A percentile compares a stretch with the other conserved stretches of the same genome.
Evolutionary conservation across 2,113 vertebrate genomes (phyloP).

Genomic region (Pangasianodon hypophthalmus): DNA sequence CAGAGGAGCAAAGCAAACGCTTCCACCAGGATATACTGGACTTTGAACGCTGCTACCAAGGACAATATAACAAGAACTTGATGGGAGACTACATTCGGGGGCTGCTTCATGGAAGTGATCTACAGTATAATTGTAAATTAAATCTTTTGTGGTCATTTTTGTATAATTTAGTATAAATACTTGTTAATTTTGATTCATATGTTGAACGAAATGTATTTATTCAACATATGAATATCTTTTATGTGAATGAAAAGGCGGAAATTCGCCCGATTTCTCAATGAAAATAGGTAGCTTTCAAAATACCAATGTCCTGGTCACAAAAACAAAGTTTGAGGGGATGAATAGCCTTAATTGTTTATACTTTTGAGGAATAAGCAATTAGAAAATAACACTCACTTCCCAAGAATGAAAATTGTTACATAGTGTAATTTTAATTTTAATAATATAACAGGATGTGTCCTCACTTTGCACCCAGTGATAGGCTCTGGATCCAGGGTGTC

Average conservation of each 20-base stretch:
- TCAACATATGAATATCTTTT: background rate
- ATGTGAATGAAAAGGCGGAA: background rate
- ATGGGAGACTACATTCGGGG: too few relatives aligned
- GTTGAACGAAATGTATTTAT: too few relatives aligned
- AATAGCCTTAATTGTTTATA: background rate
- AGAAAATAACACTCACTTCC: background rate
- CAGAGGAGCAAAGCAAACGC: too few relatives aligned
- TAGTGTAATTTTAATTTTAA: background rate
- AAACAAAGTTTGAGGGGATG: background rate
- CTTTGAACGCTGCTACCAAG: background rate
- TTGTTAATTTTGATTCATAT: too few relatives aligned
- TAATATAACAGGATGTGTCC: background rate
- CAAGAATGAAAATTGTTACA: background rate
- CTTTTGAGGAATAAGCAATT: background rate
- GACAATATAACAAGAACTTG: background rate
- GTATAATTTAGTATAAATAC: too few relatives aligned
- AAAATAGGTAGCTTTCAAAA: background rate
- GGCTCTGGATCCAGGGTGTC: background rate
- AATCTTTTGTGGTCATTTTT: too few relatives aligned
- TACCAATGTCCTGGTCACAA: background rate
- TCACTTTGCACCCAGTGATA: background rate
- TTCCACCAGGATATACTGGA: background rate
- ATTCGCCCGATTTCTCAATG: background rate
- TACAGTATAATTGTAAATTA: too few relatives aligned
- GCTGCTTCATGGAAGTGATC: too few relatives aligned